phyloP scores from a whole-genome alignment of 1,140 invertebrate genomes.

The Chlorops oryzae region DNA sequence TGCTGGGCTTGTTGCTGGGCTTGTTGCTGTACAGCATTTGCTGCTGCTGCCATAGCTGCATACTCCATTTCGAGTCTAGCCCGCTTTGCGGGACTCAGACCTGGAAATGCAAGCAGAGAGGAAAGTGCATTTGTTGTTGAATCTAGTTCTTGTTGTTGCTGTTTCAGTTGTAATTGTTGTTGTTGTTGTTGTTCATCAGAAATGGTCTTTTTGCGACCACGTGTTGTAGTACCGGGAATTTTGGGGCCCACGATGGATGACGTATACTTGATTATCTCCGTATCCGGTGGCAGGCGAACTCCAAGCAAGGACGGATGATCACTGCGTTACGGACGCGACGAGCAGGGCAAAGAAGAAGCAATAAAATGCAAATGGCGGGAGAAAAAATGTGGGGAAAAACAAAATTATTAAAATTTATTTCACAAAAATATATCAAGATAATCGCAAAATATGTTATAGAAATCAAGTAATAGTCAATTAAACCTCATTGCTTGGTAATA shows the following conservation, averaged over 20 bases:
- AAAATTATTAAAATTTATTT: no score
- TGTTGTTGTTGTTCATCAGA: constrained; percentile 62
- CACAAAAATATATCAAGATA: no score
- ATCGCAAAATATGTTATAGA: no score
- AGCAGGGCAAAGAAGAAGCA: background rate
- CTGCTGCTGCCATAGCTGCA: constrained; percentile 45
- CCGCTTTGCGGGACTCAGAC: constrained; percentile 51
- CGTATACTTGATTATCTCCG: constrained; percentile 83
- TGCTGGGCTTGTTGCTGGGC: constrained; percentile 22
- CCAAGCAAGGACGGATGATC: constrained; percentile 73
- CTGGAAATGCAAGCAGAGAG: constrained; percentile 64
- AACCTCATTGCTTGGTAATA: no score
- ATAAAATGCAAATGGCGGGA: no score
- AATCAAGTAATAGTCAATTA: no score
- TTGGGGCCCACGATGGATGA: constrained; percentile 77
- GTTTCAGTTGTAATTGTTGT: constrained; percentile 24
- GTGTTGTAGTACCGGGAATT: constrained; percentile 71
- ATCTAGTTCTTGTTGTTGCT: constrained; percentile 28
- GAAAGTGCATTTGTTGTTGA: constrained; percentile 44
- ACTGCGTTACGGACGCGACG: constrained; percentile 51
- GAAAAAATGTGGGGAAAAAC: no score
- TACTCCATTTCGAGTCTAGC: constrained; percentile 54
- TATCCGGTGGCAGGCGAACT: constrained; percentile 76
- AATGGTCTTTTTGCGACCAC: constrained; percentile 79
- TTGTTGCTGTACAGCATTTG: constrained; percentile 31